These are phyloP conservation scores for Pelusios castaneus DNA, from an alignment of 2,113 vertebrate genomes.

Conservation along the genomic window DNA sequence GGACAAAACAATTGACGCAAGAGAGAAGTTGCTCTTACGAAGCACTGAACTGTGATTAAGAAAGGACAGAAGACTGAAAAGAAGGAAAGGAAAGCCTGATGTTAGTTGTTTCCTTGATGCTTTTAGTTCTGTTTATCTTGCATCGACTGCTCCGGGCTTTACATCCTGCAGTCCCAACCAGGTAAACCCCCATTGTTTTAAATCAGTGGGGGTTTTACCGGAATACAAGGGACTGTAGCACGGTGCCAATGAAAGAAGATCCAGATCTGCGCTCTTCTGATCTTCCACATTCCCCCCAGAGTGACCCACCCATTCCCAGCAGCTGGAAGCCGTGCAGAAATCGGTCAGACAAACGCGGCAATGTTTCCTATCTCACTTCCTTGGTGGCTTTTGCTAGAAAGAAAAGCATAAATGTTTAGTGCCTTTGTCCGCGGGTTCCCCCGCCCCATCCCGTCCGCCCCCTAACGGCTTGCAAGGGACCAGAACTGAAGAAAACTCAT, in stretches of 20 bases:
- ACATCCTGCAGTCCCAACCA: not conserved
- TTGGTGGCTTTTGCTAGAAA: not conserved
- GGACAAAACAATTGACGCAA: not conserved
- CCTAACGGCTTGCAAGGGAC: constrained; percentile 19
- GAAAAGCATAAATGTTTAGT: not conserved
- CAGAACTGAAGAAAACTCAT: constrained; percentile 4
- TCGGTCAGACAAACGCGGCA: not conserved
- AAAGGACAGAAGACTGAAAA: not conserved
- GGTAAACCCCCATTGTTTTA: not conserved
- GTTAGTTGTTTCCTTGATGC: not conserved
- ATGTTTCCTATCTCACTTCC: not conserved
- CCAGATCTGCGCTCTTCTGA: not conserved
- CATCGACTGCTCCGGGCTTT: not conserved
- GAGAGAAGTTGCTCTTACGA: not conserved
- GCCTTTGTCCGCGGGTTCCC: not conserved
- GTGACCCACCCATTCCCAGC: no score
- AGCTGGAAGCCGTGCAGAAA: not conserved
- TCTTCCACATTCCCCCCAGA: not conserved
- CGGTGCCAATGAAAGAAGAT: not conserved
- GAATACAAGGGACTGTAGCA: not conserved
- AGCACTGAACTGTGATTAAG: not conserved
- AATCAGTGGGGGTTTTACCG: constrained; percentile 2
- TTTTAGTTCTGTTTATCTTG: not conserved
- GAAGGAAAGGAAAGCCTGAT: not conserved
- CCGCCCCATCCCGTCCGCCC: not conserved